These are phyloP conservation scores for Leptinotarsa texana DNA, from an alignment of 1,140 invertebrate species.

Conservation along the genomic window DNA sequence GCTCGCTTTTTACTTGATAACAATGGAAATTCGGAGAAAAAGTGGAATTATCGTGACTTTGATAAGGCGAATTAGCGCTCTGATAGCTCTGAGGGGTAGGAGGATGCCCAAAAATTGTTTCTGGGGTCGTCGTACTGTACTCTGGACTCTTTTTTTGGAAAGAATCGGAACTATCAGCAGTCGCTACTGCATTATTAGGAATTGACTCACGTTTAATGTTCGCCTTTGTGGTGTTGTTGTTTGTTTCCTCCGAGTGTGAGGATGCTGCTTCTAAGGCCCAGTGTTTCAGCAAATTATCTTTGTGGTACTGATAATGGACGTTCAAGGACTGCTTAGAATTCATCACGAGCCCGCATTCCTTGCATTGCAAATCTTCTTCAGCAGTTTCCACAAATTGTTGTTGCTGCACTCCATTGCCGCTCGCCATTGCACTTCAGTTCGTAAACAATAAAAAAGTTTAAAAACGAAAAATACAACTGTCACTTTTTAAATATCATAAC, in stretches of 20 bases:
- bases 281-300: constrained; percentile 74
- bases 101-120: constrained; percentile 62
- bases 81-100: constrained; percentile 65
- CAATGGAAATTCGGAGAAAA: constrained; percentile 59
- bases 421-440: constrained; percentile 48
- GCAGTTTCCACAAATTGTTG: constrained; percentile 55
- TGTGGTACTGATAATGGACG: constrained; percentile 78
- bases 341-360: constrained; percentile 73
- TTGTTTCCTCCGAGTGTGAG: constrained; percentile 59
- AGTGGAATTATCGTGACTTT: constrained; percentile 61
- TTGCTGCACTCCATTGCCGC: constrained; percentile 41
- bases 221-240: constrained; percentile 67
- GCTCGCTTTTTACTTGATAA: constrained; percentile 53
- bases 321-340: constrained; percentile 75
- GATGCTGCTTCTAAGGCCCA: constrained; percentile 67
- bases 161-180: constrained; percentile 66
- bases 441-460: constrained; percentile 38
- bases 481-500: constrained; percentile 40
- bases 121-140: constrained; percentile 61
- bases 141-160: constrained; percentile 63
- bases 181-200: constrained; percentile 58
- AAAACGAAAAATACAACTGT: constrained; percentile 50
- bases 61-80: constrained; percentile 63
- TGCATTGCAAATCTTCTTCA: constrained; percentile 66
- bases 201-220: constrained; percentile 55